Conservation (phyloP, 2,113 vertebrate genomes). For the Eretmochelys imbricata region DNA sequence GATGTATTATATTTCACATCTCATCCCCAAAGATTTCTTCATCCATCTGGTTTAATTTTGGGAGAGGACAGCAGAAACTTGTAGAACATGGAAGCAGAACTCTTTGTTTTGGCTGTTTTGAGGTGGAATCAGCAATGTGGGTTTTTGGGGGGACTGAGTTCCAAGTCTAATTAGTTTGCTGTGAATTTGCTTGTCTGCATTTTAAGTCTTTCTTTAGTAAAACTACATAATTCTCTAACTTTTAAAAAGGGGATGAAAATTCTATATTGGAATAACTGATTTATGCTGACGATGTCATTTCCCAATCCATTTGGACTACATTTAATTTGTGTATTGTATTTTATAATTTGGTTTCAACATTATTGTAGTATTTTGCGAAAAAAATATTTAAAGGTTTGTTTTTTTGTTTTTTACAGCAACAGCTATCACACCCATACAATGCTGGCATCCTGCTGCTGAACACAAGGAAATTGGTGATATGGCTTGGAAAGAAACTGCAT, state of each 20-base stretch:
- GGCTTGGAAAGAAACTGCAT: neutral
- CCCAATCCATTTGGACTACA: neutral
- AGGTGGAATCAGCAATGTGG: slow-evolving; percentile 24
- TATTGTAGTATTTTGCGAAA: neutral
- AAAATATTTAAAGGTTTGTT: neutral
- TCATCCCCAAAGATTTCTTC: slow-evolving; percentile 40
- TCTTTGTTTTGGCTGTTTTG: slow-evolving; percentile 63
- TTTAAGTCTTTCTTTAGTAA: neutral
- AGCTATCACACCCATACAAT: accelerated
- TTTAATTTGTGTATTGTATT: neutral
- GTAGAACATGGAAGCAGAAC: slow-evolving; percentile 18
- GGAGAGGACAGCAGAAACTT: slow-evolving; percentile 21
- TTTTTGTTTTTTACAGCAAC: neutral
- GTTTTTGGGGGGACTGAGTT: slow-evolving; percentile 3
- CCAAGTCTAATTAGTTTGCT: neutral
- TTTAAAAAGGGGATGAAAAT: neutral
- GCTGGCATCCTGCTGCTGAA: neutral
- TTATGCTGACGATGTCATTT: neutral
- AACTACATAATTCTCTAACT: neutral
- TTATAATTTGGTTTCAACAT: neutral
- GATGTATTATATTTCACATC: slow-evolving; percentile 36
- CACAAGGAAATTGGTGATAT: neutral
- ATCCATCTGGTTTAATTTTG: slow-evolving; percentile 67
- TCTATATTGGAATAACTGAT: neutral
- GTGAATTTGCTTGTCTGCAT: neutral